Percentiles rank a stretch among this genome's conserved stretches.
Evolutionary conservation across 2,888 invertebrate genomes (phyloP).

Genomic region (Agrotis ipsilon): DNA sequence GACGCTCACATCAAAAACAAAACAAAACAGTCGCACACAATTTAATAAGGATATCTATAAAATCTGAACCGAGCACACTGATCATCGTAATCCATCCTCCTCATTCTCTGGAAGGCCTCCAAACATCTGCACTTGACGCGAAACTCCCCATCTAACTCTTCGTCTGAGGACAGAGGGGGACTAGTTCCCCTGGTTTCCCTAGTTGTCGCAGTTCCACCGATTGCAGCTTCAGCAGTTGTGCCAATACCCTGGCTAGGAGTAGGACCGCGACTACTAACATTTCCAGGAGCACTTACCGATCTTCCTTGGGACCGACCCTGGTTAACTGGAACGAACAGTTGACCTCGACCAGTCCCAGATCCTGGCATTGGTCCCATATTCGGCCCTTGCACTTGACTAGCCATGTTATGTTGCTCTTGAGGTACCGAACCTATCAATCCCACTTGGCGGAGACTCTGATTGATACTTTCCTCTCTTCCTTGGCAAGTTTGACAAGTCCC

Average conservation of each 20-base stretch:
- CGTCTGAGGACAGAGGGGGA: slow-evolving; percentile 18
- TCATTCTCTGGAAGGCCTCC: slow-evolving; percentile 30
- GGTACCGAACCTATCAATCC: not conserved
- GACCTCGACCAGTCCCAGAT: not conserved
- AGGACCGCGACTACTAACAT: not conserved
- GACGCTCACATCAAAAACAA: slow-evolving; percentile 29
- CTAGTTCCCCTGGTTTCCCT: not conserved
- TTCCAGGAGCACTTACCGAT: not conserved
- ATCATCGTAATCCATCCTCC: slow-evolving; percentile 1
- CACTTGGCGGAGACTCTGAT: slow-evolving; percentile 19
- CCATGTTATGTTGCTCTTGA: slow-evolving; percentile 2
- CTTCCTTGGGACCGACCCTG: slow-evolving; percentile 4
- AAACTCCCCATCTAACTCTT: not conserved
- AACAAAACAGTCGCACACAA: slow-evolving; percentile 24
- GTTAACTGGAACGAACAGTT: not conserved
- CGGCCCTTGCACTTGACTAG: not conserved
- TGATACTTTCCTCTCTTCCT: slow-evolving; percentile 27
- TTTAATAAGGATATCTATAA: slow-evolving; percentile 22
- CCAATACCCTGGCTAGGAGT: slow-evolving; percentile 5
- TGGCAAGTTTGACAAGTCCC: not conserved
- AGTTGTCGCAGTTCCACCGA: not conserved
- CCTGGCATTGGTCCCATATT: not conserved
- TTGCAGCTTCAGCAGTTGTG: slow-evolving; percentile 8
- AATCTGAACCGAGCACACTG: not conserved
- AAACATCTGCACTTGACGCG: slow-evolving; percentile 43